Conservation (phyloP, 2,888 invertebrate genomes). For the Pasiphila rectangulata region DNA sequence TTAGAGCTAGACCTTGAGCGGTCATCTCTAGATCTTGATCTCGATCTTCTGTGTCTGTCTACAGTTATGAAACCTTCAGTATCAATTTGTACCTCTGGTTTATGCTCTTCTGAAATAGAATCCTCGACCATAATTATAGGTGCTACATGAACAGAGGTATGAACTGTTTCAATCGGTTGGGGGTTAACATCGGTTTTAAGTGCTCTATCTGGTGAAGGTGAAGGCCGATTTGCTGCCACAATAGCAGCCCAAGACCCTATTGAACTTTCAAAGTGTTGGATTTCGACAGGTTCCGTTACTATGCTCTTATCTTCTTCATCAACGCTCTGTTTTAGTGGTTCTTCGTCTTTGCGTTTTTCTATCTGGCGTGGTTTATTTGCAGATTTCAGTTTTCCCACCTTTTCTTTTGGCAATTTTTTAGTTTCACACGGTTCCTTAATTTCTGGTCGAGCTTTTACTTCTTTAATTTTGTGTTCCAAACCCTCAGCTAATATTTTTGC, state of each 20-base stretch:
- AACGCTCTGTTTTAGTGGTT: not conserved
- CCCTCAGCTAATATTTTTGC: constrained; percentile 84
- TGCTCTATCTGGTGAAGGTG: constrained; percentile 61
- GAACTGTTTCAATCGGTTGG: constrained; percentile 24
- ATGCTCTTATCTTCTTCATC: constrained; percentile 9
- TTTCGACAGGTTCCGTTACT: constrained; percentile 16
- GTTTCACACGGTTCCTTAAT: constrained; percentile 8
- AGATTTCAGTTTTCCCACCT: constrained; percentile 28
- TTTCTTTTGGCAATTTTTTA: constrained; percentile 29
- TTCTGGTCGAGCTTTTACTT: constrained; percentile 7
- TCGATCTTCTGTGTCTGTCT: constrained; percentile 70
- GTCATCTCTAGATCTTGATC: constrained; percentile 77
- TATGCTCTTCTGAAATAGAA: constrained; percentile 46
- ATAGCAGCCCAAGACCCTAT: constrained; percentile 69
- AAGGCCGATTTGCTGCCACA: constrained; percentile 56
- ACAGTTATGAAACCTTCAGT: constrained; percentile 75
- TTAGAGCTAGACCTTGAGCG: constrained; percentile 54
- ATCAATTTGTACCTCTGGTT: constrained; percentile 53
- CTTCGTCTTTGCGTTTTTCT: constrained; percentile 19
- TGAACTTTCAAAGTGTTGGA: constrained; percentile 30
- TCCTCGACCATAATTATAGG: constrained; percentile 63
- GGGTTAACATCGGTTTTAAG: constrained; percentile 38
- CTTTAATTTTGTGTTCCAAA: constrained; percentile 35
- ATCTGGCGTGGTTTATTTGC: constrained; percentile 26
- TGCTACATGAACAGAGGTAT: constrained; percentile 19